phyloP scores from a whole-genome alignment of 2,113 vertebrate genomes.

The Tauraco erythrolophus region DNA sequence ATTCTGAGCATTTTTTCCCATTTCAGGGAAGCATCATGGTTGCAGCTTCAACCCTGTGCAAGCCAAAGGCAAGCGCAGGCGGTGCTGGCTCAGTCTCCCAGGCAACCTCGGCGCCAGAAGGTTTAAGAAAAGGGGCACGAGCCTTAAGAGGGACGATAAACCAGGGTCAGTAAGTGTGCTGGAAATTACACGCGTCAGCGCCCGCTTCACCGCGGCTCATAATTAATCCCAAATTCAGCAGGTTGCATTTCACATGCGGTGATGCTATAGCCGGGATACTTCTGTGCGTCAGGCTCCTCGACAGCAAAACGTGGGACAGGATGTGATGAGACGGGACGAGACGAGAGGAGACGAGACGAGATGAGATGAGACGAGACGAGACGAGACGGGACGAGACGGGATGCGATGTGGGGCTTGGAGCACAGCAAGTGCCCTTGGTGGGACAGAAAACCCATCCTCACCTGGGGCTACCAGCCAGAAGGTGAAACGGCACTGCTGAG shows the following conservation, averaged over 20 bases:
- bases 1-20: not conserved
- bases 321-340: not conserved
- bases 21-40: not conserved
- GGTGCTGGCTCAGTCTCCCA: constrained; percentile 2
- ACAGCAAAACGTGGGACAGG: not conserved
- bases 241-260: not conserved
- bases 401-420: not conserved
- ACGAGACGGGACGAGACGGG: not conserved
- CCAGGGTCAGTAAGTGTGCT: accelerated
- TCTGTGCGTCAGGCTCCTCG: not conserved
- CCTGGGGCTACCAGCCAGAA: not conserved
- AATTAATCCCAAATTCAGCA: not conserved
- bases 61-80: not conserved
- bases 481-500: not conserved
- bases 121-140: not conserved
- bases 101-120: not conserved
- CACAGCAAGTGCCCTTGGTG: not conserved
- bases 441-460: not conserved
- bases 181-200: not conserved
- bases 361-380: not conserved
- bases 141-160: not conserved
- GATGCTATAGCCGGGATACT: not conserved
- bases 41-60: accelerated
- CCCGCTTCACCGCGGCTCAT: accelerated
- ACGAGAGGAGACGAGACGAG: not conserved